Percentiles rank a stretch among this genome's conserved stretches.
Evolutionary conservation across 2,113 vertebrate species (phyloP).

Genomic region (Pelvicachromis taeniatus): DNA sequence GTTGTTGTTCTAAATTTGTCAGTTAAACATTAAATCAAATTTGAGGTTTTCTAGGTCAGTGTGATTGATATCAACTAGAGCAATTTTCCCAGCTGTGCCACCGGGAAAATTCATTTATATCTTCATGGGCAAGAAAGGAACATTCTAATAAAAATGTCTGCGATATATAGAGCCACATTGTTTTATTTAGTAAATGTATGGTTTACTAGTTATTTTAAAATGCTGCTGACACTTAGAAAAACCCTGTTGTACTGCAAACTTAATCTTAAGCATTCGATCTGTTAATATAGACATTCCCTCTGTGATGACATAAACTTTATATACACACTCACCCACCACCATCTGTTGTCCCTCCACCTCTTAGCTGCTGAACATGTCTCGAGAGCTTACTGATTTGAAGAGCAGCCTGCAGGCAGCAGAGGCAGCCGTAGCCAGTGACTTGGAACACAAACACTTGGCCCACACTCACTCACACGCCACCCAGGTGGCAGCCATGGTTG

Average conservation of each 20-base stretch:
- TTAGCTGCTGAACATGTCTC: constrained; percentile 96
- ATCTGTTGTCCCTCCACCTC: neutral
- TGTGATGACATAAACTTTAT: neutral
- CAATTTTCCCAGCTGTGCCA: neutral
- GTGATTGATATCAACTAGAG: neutral
- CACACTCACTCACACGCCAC: constrained; percentile 65
- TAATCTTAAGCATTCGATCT: neutral
- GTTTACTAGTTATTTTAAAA: neutral
- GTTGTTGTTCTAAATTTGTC: neutral
- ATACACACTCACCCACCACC: neutral
- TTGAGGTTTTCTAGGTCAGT: neutral
- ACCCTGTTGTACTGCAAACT: neutral
- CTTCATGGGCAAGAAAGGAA: neutral
- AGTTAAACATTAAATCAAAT: neutral
- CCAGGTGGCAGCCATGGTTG: constrained; percentile 57
- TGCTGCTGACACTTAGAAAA: neutral
- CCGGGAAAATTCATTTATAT: neutral
- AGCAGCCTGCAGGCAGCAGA: constrained; percentile 87
- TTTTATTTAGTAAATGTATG: neutral
- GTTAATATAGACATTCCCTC: neutral
- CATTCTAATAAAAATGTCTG: neutral
- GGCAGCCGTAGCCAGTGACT: constrained; percentile 79
- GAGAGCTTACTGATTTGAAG: constrained; percentile 92
- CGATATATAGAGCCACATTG: neutral
- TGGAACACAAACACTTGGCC: constrained; percentile 68